Evolutionary conservation across 2,113 vertebrate species (phyloP), one percentile per base, ranked within the genome.

Genomic region (Stictonetta naevosa): DNA sequence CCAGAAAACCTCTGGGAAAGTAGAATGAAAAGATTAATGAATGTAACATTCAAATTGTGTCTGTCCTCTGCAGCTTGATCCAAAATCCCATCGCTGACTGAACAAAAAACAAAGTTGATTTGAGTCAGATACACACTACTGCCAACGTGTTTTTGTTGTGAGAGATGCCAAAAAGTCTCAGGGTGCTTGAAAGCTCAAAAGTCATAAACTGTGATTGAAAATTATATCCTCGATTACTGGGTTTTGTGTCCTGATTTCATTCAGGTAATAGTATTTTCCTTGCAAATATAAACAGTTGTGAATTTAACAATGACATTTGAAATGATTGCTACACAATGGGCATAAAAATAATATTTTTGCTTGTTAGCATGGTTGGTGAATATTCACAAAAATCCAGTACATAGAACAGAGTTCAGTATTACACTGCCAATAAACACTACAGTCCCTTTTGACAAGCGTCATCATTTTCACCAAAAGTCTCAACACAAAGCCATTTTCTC

Each of bases 21-120:
- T 73, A 75, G 19, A 95, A 76, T 8, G 42, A 76, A 87, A 97
- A 92, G 87, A 95, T 87, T 93, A 91, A 92, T 86, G 73, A 79
- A 66, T 40, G 13, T 34, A 69, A 79, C 62, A 87, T 91, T 64
- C 29, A 82, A 82, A 86, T 33, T 72, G 23, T 82, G 18, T 4
- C 0, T 69, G 15, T 55, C 16, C 33, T 58, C 63, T 86, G 86
- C 88, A 87, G 21, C 11, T 64, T 76, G 20, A 85, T 93, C 18
- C 63, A 93, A 93, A 95, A 83, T 62, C 28, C 16, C 16, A 18
- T 33, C 88, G 67, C 63, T 93, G 76, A 86, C 63, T 88, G 83
- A 90, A 55, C 58, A 85, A 92, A 94, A 96, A 15, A 0, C 33
- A 58, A n/a, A 16, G 29, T 1, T n/a, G 23, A 60, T 87, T 84